Evolutionary conservation across 2,113 vertebrate species (phyloP).

Genomic region (Abramis brama): DNA sequence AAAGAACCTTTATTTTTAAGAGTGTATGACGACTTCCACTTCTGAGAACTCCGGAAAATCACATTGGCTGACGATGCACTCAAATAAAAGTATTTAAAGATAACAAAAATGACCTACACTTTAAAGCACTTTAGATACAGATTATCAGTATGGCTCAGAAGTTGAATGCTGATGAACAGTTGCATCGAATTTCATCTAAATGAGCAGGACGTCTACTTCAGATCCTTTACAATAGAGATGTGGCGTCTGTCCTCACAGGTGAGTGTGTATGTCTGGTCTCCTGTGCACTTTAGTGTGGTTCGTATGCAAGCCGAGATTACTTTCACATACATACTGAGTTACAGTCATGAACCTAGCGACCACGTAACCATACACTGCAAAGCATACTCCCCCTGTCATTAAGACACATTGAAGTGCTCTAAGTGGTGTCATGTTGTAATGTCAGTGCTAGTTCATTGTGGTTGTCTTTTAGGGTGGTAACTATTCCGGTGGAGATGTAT

Average conservation of each 20-base stretch:
- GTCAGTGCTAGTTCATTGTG: conserved; percentile 42
- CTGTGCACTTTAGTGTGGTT: background rate
- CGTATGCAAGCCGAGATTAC: background rate
- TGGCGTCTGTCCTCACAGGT: conserved; percentile 21
- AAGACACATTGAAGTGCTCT: conserved; percentile 31
- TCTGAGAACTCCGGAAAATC: too few species aligned
- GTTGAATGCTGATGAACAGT: background rate
- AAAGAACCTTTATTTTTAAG: too few species aligned
- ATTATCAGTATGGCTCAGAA: background rate
- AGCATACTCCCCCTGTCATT: conserved; percentile 25
- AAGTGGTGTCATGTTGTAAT: conserved; percentile 61
- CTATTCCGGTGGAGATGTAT: conserved; percentile 57
- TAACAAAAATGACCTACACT: conserved; percentile 1
- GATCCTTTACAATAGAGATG: background rate
- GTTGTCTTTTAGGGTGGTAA: conserved; percentile 12
- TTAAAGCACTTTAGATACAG: background rate
- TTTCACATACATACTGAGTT: conserved; percentile 37
- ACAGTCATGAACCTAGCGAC: conserved; percentile 31
- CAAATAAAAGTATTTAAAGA: background rate
- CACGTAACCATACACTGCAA: conserved; percentile 42
- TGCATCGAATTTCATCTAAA: conserved; percentile 9
- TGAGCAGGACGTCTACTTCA: background rate
- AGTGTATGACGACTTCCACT: too few species aligned
- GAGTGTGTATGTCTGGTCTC: conserved; percentile 24
- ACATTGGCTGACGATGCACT: background rate